These are phyloP conservation scores for Chlamydotis undulata DNA, from an alignment of 2,113 vertebrate genomes.

Conservation along the genomic window DNA sequence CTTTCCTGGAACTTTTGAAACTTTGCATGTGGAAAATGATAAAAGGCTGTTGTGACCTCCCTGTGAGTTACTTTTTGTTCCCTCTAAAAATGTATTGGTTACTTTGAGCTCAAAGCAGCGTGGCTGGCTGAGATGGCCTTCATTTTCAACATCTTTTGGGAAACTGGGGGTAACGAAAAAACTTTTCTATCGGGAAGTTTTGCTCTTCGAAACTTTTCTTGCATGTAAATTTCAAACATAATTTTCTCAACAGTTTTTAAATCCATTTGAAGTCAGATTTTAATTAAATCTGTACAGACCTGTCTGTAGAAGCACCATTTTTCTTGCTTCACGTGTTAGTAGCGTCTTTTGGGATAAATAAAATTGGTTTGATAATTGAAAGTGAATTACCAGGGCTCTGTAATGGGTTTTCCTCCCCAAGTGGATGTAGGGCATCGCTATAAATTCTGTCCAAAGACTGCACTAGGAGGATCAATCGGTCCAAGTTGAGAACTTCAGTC, in stretches of 20 bases:
- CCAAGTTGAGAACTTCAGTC: background rate
- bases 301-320: background rate
- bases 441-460: background rate
- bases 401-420: background rate
- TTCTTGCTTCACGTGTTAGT: background rate
- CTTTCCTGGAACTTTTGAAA: conserved; percentile 13
- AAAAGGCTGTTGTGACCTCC: background rate
- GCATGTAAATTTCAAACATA: background rate
- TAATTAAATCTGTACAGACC: background rate
- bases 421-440: background rate
- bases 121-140: background rate
- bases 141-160: background rate
- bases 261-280: background rate
- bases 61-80: conserved; percentile 16
- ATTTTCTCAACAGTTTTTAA: background rate
- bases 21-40: background rate
- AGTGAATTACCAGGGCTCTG: background rate
- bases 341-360: background rate
- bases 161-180: background rate
- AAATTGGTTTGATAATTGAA: background rate
- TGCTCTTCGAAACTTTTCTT: background rate
- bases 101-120: background rate
- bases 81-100: background rate
- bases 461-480: background rate
- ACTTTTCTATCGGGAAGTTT: background rate